Evolutionary conservation across 2,797 vertebrate species (phyloP), one percentile per base, ranked within the genome.

Genomic region (Gymnoscopelus braueri): DNA sequence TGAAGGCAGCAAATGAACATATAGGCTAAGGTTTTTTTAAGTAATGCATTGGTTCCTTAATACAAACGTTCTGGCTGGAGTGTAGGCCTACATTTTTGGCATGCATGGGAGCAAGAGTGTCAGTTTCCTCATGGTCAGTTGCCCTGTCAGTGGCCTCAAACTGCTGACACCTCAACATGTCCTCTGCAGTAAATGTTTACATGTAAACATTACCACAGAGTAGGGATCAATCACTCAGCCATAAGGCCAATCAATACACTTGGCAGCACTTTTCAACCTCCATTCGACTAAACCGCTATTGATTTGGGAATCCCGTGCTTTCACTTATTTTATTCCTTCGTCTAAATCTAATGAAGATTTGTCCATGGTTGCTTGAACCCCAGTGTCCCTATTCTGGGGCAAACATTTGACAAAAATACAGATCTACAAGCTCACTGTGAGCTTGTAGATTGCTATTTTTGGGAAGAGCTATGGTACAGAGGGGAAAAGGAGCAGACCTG

Each of bases 111-210:
- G 12, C 14, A 13, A 50, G 11, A 50, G 49, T 54, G 8, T 11
- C 56, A 14, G 26, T 58, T 23, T 54, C 10, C 49, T 23, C 29
- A 2, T 3, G 5, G 8, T 52, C 8, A 49, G 29, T 55, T 58
- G 60, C 3, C 39, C 12, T 65, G 55, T 63, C 23, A 55, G 14
- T 71, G 35, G 65, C 69, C 67, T 44, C 69, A 81, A 87, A 83
- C 56, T 32, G 81, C 84, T 81, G 68, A 84, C 79, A 81, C 55
- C 67, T 58, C n/a, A 53, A 35, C 74, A 70, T 52, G 75, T 79
- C 60, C 66, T 73, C 77, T 67, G 80, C 81, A 73, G 71, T 66
- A 59, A 62, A 79, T 81, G 80, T 84, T 82, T 77, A 81, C 82
- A 80, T 84, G 79, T 75, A 69, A 82, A 82, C 82, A 77, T 76